Conservation (phyloP, 2,113 vertebrate species). For the Coryphaenoides rupestris region DNA sequence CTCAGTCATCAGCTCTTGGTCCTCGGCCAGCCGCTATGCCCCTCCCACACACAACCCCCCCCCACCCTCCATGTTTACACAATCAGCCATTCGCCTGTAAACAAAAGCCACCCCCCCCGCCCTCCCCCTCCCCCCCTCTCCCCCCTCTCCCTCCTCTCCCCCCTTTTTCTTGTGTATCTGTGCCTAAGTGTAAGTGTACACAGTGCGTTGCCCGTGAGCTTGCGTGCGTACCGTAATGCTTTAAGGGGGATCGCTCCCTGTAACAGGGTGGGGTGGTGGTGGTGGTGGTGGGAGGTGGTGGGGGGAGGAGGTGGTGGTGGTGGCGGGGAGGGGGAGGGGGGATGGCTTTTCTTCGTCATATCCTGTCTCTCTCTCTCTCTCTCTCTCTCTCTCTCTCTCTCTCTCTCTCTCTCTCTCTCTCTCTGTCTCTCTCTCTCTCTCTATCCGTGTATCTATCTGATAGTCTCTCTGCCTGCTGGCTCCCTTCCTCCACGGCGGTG, state of each 20-base stretch:
- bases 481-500: constrained; percentile 14
- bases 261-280: too few relatives aligned
- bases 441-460: not conserved
- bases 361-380: constrained; percentile 7
- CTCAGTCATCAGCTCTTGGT: not conserved
- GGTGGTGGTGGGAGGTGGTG: too few relatives aligned
- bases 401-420: not conserved
- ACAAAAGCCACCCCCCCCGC: not conserved
- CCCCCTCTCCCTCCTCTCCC: not conserved
- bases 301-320: too few relatives aligned
- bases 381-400: constrained; percentile 3
- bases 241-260: constrained; percentile 38
- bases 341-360: too few relatives aligned
- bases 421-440: constrained; percentile 4
- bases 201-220: constrained; percentile 52
- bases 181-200: constrained; percentile 33
- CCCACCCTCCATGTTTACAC: not conserved
- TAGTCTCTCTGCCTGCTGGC: not conserved
- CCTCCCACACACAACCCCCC: too few relatives aligned
- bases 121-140: too few relatives aligned
- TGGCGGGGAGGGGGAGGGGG: too few relatives aligned
- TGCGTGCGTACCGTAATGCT: constrained; percentile 57
- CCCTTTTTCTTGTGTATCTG: constrained; percentile 4
- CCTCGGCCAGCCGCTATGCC: too few relatives aligned
- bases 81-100: not conserved